phyloP scores from a whole-genome alignment of 2,113 vertebrate species.

The Todiramphus saurophagus region DNA sequence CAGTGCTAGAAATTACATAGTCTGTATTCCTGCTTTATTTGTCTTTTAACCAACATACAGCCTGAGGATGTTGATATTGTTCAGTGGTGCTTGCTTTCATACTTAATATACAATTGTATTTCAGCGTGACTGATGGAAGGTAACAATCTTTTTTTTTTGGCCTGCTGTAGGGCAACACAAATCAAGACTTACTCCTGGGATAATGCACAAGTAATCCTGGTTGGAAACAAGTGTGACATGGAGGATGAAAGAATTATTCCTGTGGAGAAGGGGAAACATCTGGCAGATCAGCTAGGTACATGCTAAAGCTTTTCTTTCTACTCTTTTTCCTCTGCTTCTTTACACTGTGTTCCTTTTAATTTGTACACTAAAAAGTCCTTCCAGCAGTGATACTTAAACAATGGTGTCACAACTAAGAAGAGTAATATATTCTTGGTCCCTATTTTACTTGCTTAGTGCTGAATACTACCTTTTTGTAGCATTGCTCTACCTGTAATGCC shows the following conservation, averaged over 20 bases:
- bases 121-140: background rate
- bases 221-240: constrained; percentile 98
- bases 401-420: background rate
- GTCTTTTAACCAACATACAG: background rate
- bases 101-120: background rate
- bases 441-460: background rate
- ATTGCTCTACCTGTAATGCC: background rate
- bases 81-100: background rate
- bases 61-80: background rate
- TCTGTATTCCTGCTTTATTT: background rate
- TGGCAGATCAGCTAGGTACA: constrained; percentile 92
- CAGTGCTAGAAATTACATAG: background rate
- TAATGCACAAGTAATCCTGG: constrained; percentile 96
- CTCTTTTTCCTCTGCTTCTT: background rate
- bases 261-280: constrained; percentile 89
- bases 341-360: background rate
- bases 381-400: background rate
- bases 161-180: constrained; percentile 89
- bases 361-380: background rate
- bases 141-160: constrained; percentile 15
- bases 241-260: constrained; percentile 91
- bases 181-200: constrained; percentile 99
- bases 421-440: background rate
- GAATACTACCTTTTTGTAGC: background rate
- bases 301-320: background rate